Conservation (phyloP, 2,113 vertebrate genomes). For the Phyllostomus hastatus region DNA sequence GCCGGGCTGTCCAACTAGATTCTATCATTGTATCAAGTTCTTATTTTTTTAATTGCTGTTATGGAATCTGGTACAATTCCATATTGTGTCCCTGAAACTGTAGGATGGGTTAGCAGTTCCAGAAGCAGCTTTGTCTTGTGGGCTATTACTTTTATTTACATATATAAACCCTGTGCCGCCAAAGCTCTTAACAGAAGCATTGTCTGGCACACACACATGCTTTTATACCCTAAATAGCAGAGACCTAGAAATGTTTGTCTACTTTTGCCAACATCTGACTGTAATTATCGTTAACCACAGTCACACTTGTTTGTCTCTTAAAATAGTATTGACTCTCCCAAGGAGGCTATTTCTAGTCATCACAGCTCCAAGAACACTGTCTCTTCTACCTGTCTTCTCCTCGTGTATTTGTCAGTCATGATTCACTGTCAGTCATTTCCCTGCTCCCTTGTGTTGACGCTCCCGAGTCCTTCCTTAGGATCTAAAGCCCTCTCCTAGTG, state of each 20-base stretch:
- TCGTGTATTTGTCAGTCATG: neutral
- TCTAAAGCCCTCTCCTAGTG: neutral
- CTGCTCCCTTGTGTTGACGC: neutral
- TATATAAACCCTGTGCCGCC: constrained; percentile 44
- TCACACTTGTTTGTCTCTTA: constrained; percentile 73
- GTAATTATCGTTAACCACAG: constrained; percentile 73
- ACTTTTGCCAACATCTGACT: constrained; percentile 74
- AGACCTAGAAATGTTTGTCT: constrained; percentile 69
- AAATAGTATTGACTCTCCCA: constrained; percentile 65
- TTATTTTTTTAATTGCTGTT: neutral
- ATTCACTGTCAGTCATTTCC: neutral
- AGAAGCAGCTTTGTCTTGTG: constrained; percentile 34
- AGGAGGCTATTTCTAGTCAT: constrained; percentile 10
- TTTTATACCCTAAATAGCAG: constrained; percentile 67
- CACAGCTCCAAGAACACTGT: neutral
- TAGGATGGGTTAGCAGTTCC: neutral
- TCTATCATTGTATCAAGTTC: neutral
- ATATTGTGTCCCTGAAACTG: neutral
- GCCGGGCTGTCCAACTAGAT: neutral
- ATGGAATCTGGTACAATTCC: neutral
- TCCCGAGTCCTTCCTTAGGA: neutral
- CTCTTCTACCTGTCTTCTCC: neutral
- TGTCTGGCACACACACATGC: neutral
- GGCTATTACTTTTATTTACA: constrained; percentile 56
- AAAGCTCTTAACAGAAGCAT: constrained; percentile 51